Evolutionary conservation across 2,113 vertebrate genomes (phyloP).

Genomic region (Pachypanchax playfairii): DNA sequence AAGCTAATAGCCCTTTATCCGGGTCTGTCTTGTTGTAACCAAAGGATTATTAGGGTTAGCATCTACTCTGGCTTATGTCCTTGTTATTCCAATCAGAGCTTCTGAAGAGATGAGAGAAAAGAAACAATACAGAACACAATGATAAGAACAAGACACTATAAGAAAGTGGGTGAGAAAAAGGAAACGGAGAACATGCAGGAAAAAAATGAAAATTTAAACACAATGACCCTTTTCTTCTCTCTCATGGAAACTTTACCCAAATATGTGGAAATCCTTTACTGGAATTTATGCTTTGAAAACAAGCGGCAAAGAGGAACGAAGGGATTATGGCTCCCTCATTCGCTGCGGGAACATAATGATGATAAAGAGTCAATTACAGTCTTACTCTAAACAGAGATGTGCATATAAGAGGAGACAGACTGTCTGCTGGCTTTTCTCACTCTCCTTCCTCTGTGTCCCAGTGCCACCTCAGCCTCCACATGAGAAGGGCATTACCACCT

Average conservation of each 20-base stretch:
- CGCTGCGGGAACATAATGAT: slow-evolving; percentile 71
- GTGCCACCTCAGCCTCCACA: slow-evolving; percentile 45
- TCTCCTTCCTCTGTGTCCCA: slow-evolving; percentile 41
- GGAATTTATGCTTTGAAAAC: slow-evolving; percentile 74
- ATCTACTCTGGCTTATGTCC: slow-evolving; percentile 67
- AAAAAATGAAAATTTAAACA: slow-evolving; percentile 19
- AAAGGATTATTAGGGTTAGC: slow-evolving; percentile 61
- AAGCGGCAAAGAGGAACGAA: slow-evolving; percentile 48
- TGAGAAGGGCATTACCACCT: slow-evolving; percentile 21
- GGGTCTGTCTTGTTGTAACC: slow-evolving; percentile 64
- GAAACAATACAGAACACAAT: slow-evolving; percentile 15
- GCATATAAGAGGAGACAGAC: slow-evolving; percentile 69
- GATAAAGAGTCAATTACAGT: slow-evolving; percentile 76
- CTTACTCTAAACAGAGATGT: slow-evolving; percentile 72
- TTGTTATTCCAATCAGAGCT: slow-evolving; percentile 74
- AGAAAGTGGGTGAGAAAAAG: background rate
- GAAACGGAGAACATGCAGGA: background rate
- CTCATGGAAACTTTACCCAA: slow-evolving; percentile 63
- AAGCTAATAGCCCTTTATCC: slow-evolving; percentile 68
- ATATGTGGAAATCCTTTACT: slow-evolving; percentile 71
- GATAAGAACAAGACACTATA: slow-evolving; percentile 16
- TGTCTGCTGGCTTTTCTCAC: slow-evolving; percentile 62
- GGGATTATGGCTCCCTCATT: slow-evolving; percentile 65
- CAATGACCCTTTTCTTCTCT: slow-evolving; percentile 38
- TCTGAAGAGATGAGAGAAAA: slow-evolving; percentile 37